These are phyloP conservation scores for Lottia scabra DNA, from an alignment of 2,888 invertebrate genomes.

Conservation along the genomic window DNA sequence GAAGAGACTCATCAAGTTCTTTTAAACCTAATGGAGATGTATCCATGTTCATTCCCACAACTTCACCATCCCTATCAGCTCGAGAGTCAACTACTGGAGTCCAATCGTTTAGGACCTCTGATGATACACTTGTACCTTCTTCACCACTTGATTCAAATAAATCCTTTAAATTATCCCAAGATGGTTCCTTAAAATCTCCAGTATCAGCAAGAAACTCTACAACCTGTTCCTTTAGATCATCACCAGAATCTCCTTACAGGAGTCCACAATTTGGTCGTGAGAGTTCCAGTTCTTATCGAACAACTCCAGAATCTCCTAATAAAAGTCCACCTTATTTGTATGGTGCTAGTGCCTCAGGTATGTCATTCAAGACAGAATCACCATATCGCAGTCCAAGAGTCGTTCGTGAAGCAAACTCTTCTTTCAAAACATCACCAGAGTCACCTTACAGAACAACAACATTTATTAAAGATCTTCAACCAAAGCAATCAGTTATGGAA, in stretches of 20 bases:
- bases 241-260: constrained; percentile 33
- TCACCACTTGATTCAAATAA: constrained; percentile 35
- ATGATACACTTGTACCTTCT: constrained; percentile 33
- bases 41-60: constrained; percentile 26
- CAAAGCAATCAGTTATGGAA: not conserved
- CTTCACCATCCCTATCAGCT: constrained; percentile 22
- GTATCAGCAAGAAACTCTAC: constrained; percentile 26
- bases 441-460: constrained; percentile 14
- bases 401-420: constrained; percentile 17
- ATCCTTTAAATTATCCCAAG: constrained; percentile 30
- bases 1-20: constrained; percentile 35
- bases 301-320: constrained; percentile 23
- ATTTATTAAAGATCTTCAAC: constrained; percentile 19
- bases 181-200: constrained; percentile 28
- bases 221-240: constrained; percentile 32
- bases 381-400: constrained; percentile 33
- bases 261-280: constrained; percentile 32
- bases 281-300: constrained; percentile 25
- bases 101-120: constrained; percentile 34
- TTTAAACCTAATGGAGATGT: constrained; percentile 34
- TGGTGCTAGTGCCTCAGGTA: constrained; percentile 12
- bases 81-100: constrained; percentile 23
- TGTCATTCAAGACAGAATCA: constrained; percentile 16
- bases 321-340: constrained; percentile 14
- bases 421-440: constrained; percentile 10